Evolutionary conservation across 2,113 vertebrate genomes (phyloP), one percentile per base, ranked within the genome.

Genomic region (Chionomys nivalis): DNA sequence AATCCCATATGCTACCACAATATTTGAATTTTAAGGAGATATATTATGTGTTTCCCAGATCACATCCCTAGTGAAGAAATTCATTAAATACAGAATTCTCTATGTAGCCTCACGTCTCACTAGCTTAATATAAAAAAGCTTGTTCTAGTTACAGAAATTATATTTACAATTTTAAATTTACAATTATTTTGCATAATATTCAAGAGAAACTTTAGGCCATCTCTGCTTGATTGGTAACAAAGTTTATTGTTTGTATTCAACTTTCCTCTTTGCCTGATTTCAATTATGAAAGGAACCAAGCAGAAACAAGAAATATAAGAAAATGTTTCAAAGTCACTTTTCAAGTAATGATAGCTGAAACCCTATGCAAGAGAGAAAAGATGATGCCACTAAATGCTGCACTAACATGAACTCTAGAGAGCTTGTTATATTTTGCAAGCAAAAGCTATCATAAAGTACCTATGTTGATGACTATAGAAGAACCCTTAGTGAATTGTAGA

Each of bases 31-130:
- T 96, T 73, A 72, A 97, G 93, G 36, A 75, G 92, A 91, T 86
- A 26, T 19, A 79, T 90, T 93, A 93, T n/a, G 11, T 93, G 93
- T 95, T 95, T 96, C 73, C 88, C 91, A 65, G 63, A 91, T 94
- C 70, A 88, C 9, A 92, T 81, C 26, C 83, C 36, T 66, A 68
- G 83, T 70, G 44, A 93, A 95, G n/a, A 91, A 16, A 44, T 95
- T 97, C 83, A 96, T 96, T 97, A 96, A 94, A 87, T 76, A 72
- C 70, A 94, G 68, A 96, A 96, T 94, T 58, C 4, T 55, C 26
- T 90, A 31, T 82, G 39, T 66, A 92, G 23, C 42, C 12, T 96
- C 42, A 28, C 61, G 31, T 94, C 87, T 42, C 58, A 66, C 42
- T 83, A 63, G 58, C 91, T 90, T 95, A 95, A 96, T 93, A 95